Percentiles rank a stretch among this genome's conserved stretches.
Conservation (phyloP, 2,797 vertebrate species). For the Petrocephalus schoutedeni region DNA sequence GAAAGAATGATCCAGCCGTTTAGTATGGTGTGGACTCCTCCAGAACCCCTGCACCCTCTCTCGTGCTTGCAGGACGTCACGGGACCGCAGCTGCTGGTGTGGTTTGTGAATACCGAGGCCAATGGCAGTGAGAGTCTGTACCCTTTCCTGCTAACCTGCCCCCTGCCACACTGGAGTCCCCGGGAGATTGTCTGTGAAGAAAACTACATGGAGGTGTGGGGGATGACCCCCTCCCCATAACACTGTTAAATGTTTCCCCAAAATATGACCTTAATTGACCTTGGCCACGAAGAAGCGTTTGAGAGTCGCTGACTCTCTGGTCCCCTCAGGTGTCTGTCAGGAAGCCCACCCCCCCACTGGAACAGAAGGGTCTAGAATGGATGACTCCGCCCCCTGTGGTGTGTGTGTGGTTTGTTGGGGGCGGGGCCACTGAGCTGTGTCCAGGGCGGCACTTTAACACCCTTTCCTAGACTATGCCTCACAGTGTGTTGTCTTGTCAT, state of each 20-base stretch:
- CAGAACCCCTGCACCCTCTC: not conserved
- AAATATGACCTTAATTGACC: not conserved
- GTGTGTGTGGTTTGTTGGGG: not conserved
- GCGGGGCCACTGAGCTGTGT: not conserved
- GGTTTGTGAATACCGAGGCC: conserved; percentile 47
- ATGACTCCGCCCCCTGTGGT: conserved; percentile 30
- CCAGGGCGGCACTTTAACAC: not conserved
- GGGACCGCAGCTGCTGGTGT: conserved; percentile 48
- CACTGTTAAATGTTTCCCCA: not conserved
- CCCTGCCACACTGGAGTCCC: conserved; percentile 43
- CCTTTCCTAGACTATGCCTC: too few species aligned
- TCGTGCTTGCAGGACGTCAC: conserved; percentile 44
- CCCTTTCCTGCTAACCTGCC: conserved; percentile 47
- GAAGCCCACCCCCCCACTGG: conserved; percentile 30
- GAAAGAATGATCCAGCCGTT: not conserved
- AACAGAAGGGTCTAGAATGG: conserved; percentile 31
- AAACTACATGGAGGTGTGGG: conserved; percentile 57
- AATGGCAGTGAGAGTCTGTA: conserved; percentile 42
- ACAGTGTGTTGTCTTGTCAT: not conserved
- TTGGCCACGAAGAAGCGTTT: not conserved
- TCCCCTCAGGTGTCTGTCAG: conserved; percentile 38
- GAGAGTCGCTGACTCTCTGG: not conserved
- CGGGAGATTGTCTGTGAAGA: conserved; percentile 60
- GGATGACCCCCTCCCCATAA: not conserved
- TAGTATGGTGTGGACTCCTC: not conserved